A percentile compares a stretch with the other conserved stretches of the same genome.
These are phyloP conservation scores for Hoplias malabaricus DNA, from an alignment of 2,113 vertebrate species.

Conservation along the genomic window DNA sequence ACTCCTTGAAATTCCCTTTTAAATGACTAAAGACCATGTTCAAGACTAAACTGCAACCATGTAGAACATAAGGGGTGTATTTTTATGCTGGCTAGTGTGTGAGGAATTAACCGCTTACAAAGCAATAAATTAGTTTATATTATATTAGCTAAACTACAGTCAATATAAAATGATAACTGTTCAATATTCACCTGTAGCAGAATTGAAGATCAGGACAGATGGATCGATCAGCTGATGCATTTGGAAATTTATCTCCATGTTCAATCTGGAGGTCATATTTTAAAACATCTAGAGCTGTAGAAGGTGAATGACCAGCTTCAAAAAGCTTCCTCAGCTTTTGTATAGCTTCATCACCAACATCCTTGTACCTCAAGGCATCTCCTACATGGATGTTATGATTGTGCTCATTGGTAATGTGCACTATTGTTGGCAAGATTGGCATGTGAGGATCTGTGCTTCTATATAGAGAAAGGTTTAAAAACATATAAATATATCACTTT, in stretches of 20 bases:
- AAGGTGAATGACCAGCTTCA: conserved; percentile 48
- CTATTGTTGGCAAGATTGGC: conserved; percentile 23
- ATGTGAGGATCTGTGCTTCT: conserved; percentile 42
- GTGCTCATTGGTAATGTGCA: conserved; percentile 48
- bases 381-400: conserved; percentile 46
- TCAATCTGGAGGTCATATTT: conserved; percentile 53
- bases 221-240: conserved; percentile 43
- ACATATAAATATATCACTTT: background rate
- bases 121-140: too few species aligned
- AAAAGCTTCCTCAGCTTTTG: conserved; percentile 48
- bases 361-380: conserved; percentile 43
- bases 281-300: conserved; percentile 47
- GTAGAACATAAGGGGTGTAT: too few species aligned
- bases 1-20: too few species aligned
- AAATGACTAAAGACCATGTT: too few species aligned
- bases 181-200: conserved; percentile 45
- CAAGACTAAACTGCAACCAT: too few species aligned
- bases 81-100: too few species aligned
- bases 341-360: conserved; percentile 48
- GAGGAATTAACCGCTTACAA: too few species aligned
- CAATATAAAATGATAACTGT: background rate
- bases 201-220: conserved; percentile 52
- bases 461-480: background rate
- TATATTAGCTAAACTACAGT: too few species aligned
- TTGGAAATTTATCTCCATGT: conserved; percentile 43